Conservation (phyloP, 2,888 invertebrate genomes). For the Spialia ferax region DNA sequence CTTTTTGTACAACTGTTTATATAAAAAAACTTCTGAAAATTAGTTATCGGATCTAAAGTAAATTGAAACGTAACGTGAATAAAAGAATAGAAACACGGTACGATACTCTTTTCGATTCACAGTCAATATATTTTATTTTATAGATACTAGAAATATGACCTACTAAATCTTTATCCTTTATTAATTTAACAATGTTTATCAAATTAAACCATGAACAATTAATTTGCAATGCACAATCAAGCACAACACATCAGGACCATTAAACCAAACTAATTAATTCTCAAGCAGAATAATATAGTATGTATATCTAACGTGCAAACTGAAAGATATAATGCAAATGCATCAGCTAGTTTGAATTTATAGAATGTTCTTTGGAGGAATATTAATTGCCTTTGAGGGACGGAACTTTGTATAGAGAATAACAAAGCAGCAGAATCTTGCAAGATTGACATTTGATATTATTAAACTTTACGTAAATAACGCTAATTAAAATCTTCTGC, state of each 20-base stretch:
- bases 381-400: not conserved
- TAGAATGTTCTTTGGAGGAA: conserved; percentile 1
- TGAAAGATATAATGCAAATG: conserved; percentile 13
- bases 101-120: too few relatives aligned
- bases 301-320: conserved; percentile 16
- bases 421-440: not conserved
- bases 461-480: too few relatives aligned
- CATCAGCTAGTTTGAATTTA: conserved; percentile 20
- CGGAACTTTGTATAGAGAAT: not conserved
- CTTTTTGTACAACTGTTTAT: too few relatives aligned
- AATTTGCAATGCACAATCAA: conserved; percentile 14
- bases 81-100: too few relatives aligned
- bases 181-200: not conserved
- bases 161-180: too few relatives aligned
- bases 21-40: too few relatives aligned
- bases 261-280: conserved; percentile 27
- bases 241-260: not conserved
- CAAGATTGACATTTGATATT: too few relatives aligned
- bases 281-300: conserved; percentile 24
- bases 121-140: too few relatives aligned
- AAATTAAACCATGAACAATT: not conserved
- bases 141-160: too few relatives aligned
- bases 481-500: too few relatives aligned
- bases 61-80: too few relatives aligned
- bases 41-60: too few relatives aligned